Conservation (phyloP, 2,113 vertebrate species). For the Daboia siamensis region DNA sequence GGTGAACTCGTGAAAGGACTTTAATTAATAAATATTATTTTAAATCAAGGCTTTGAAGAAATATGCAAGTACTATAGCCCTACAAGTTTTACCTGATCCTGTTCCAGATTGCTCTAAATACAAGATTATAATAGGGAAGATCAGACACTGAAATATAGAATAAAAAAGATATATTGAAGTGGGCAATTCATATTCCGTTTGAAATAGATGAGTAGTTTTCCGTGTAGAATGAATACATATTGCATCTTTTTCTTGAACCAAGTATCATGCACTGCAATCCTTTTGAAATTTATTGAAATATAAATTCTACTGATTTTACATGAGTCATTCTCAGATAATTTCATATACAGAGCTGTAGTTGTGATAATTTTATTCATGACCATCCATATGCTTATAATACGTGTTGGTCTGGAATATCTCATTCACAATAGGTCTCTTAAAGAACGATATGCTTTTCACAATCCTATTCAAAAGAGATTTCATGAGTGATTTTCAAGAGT, state of each 20-base stretch:
- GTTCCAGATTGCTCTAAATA: neutral
- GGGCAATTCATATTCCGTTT: constrained; percentile 41
- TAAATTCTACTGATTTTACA: neutral
- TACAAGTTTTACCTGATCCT: constrained; percentile 41
- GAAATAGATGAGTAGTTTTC: constrained; percentile 33
- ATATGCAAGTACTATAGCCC: constrained; percentile 19
- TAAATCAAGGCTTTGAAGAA: constrained; percentile 29
- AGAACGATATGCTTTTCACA: neutral
- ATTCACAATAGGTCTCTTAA: neutral
- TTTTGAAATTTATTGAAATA: neutral
- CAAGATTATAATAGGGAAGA: neutral
- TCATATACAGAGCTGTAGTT: neutral
- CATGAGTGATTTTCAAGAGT: neutral
- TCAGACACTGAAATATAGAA: constrained; percentile 15
- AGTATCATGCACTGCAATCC: neutral
- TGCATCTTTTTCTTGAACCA: neutral
- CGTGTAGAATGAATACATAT: constrained; percentile 44
- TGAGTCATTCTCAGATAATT: neutral
- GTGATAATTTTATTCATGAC: neutral
- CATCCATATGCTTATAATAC: neutral
- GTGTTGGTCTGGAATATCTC: neutral
- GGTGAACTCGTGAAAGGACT: constrained; percentile 34
- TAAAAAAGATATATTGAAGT: constrained; percentile 36
- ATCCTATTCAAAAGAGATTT: neutral
- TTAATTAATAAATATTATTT: constrained; percentile 46